Evolutionary conservation across 2,888 invertebrate species (phyloP).

Genomic region (Brachylomia viminalis): DNA sequence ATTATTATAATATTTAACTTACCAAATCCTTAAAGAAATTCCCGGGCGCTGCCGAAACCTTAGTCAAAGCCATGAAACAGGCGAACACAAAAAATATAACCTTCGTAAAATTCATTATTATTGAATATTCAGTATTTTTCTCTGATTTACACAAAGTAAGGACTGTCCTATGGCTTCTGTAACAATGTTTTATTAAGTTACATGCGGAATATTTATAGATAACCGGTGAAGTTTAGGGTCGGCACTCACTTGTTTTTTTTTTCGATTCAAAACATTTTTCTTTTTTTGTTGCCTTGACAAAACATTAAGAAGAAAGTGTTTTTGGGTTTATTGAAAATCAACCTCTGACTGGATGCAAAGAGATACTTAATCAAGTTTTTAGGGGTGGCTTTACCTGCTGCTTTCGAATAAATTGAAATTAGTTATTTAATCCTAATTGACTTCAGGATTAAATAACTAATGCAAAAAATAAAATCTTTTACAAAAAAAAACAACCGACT

Average conservation of each 20-base stretch:
- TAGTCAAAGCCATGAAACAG: slow-evolving; percentile 50
- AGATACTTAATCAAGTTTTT: too few relatives aligned
- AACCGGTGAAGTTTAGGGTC: slow-evolving; percentile 16
- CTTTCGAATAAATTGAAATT: too few relatives aligned
- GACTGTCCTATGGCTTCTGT: background rate
- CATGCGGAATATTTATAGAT: slow-evolving; percentile 41
- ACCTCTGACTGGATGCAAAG: too few relatives aligned
- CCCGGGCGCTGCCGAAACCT: slow-evolving; percentile 61
- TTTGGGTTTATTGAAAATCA: too few relatives aligned
- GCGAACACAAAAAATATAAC: slow-evolving; percentile 41
- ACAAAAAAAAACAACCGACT: too few relatives aligned
- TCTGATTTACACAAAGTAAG: background rate
- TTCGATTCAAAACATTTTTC: too few relatives aligned
- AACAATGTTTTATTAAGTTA: slow-evolving; percentile 22
- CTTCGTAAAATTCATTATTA: slow-evolving; percentile 53
- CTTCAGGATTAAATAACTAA: too few relatives aligned
- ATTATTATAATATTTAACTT: slow-evolving; percentile 6
- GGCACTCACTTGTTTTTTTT: background rate
- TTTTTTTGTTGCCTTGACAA: too few relatives aligned
- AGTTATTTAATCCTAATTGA: too few relatives aligned
- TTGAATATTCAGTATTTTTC: slow-evolving; percentile 2
- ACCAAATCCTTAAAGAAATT: slow-evolving; percentile 58
- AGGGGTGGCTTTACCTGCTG: too few relatives aligned
- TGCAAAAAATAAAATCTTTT: too few relatives aligned
- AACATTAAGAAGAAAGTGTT: accelerated